Conservation (phyloP, 2,113 vertebrate species). For the Aptenodytes forsteri region DNA sequence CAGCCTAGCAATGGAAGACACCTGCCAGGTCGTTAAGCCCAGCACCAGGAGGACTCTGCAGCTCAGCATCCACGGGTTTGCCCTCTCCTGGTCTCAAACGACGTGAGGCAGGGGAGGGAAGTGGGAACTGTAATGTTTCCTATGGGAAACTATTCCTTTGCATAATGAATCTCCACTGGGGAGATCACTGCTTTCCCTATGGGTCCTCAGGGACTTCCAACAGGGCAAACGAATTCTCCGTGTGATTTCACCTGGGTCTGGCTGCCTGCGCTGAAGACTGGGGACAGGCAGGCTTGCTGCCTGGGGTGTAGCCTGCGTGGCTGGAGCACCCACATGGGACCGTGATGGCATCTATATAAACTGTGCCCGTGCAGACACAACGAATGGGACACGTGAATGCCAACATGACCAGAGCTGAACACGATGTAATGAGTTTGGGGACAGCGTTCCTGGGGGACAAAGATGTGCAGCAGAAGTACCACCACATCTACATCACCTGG, state of each 20-base stretch:
- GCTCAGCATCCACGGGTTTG: not conserved
- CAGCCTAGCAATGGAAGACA: not conserved
- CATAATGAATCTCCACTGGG: not conserved
- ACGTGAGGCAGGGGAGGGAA: not conserved
- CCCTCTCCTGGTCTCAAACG: not conserved
- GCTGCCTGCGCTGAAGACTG: not conserved
- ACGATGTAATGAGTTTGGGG: rapidly evolving
- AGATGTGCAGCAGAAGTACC: not conserved
- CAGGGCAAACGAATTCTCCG: not conserved
- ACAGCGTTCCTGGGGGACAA: not conserved
- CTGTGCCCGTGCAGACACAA: rapidly evolving
- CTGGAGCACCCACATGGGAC: not conserved
- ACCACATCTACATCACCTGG: not conserved
- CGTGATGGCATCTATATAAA: not conserved
- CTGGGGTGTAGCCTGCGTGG: not conserved
- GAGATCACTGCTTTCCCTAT: not conserved
- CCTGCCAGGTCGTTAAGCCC: not conserved
- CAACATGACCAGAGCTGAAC: rapidly evolving
- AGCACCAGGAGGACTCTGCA: not conserved
- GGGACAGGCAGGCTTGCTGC: not conserved
- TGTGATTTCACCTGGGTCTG: not conserved
- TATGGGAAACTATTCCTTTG: not conserved
- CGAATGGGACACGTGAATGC: not conserved
- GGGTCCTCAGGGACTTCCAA: not conserved
- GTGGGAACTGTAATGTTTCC: not conserved